These are phyloP conservation scores for Cylindroiulus punctatus DNA, from an alignment of 2,888 invertebrate species.

Conservation along the genomic window DNA sequence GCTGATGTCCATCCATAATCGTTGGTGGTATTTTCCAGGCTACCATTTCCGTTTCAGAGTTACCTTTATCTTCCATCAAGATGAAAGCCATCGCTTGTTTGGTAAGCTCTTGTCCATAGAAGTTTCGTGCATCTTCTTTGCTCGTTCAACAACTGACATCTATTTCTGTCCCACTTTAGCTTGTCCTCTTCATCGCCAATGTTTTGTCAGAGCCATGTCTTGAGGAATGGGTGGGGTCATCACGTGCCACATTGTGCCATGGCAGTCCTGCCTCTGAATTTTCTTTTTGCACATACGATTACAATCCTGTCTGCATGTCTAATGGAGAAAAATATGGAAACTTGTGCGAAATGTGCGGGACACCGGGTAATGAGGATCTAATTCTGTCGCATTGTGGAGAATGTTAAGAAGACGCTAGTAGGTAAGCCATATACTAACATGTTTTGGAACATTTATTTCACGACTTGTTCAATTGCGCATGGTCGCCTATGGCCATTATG, in stretches of 20 bases:
- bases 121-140: background rate
- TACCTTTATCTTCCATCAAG: background rate
- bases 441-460: too few species aligned
- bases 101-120: background rate
- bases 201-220: background rate
- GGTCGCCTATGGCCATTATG: too few species aligned
- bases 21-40: background rate
- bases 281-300: background rate
- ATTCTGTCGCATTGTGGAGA: background rate
- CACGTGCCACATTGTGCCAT: background rate
- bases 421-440: background rate
- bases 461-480: too few species aligned
- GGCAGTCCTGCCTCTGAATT: background rate
- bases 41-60: background rate
- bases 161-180: background rate
- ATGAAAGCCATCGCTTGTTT: slow-evolving; percentile 5
- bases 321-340: background rate
- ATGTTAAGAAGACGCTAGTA: background rate
- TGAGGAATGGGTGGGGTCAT: background rate
- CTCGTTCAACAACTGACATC: background rate
- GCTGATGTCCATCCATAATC: background rate
- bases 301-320: slow-evolving; percentile 43
- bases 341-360: background rate
- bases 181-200: background rate
- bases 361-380: background rate